Percentiles rank a stretch among this genome's conserved stretches.
Evolutionary conservation across 1,140 invertebrate species (phyloP).

Genomic region (Apocrypta bakeri): DNA sequence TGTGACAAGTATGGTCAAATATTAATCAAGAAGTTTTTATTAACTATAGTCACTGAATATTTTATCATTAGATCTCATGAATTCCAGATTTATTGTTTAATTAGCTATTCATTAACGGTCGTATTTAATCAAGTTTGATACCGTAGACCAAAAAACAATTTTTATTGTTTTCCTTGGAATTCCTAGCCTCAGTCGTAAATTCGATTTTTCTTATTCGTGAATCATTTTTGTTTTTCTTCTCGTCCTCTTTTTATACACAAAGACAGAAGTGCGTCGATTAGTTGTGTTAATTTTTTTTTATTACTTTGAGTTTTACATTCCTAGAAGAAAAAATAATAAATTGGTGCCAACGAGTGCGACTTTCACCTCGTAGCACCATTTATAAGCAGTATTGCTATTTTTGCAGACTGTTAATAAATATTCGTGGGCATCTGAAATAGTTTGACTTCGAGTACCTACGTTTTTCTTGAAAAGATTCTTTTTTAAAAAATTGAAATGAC

Average conservation of each 20-base stretch:
- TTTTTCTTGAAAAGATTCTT: constrained; percentile 42
- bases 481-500: background rate
- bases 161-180: constrained; percentile 25
- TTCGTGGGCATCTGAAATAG: constrained; percentile 37
- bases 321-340: constrained; percentile 34
- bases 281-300: constrained; percentile 34
- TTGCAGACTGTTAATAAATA: constrained; percentile 40
- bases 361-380: constrained; percentile 26
- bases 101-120: constrained; percentile 29
- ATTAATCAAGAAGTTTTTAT: constrained; percentile 14
- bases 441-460: constrained; percentile 37
- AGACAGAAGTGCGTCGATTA: constrained; percentile 22
- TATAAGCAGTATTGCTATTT: constrained; percentile 40
- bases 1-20: background rate
- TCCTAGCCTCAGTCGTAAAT: constrained; percentile 11
- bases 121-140: constrained; percentile 29
- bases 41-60: constrained; percentile 24
- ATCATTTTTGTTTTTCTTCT: constrained; percentile 5
- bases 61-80: constrained; percentile 43
- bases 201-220: constrained; percentile 16
- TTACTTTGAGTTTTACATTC: constrained; percentile 49
- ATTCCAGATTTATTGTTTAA: constrained; percentile 44
- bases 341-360: constrained; percentile 14
- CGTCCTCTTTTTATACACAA: constrained; percentile 21
- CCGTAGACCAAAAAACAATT: background rate